Percentiles rank a stretch among this genome's conserved stretches.
Conservation (phyloP, 2,113 vertebrate genomes). For the Pelecanoides urinatrix region DNA sequence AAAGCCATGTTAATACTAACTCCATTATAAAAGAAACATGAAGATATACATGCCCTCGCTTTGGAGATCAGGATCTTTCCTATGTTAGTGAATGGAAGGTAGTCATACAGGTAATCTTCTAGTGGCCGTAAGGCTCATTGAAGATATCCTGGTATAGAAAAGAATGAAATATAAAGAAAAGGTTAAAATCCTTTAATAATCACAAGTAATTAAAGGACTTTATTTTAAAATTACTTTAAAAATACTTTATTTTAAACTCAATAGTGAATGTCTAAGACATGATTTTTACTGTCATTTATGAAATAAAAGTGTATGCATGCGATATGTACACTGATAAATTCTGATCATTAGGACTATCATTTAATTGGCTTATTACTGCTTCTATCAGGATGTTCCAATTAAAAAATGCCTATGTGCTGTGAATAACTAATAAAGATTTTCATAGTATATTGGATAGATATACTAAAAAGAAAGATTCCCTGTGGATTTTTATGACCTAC, state of each 20-base stretch:
- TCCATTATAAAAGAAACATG: neutral
- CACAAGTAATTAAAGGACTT: neutral
- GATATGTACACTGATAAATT: neutral
- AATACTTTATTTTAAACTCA: neutral
- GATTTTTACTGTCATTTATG: neutral
- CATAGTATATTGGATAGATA: neutral
- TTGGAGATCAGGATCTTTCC: neutral
- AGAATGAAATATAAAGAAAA: neutral
- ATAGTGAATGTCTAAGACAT: neutral
- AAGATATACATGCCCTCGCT: neutral
- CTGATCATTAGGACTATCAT: neutral
- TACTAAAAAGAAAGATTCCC: neutral
- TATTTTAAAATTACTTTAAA: no score
- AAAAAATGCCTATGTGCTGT: neutral
- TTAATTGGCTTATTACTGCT: neutral
- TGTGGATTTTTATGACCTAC: neutral
- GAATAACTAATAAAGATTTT: neutral
- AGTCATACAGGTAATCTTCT: neutral
- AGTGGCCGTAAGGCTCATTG: neutral
- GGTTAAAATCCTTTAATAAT: neutral
- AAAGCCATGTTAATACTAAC: neutral
- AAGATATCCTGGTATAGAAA: neutral
- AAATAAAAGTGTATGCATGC: neutral
- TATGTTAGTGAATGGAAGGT: neutral
- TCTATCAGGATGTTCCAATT: neutral